Conservation (phyloP, 2,888 invertebrate species). For the Acleris cristana region DNA sequence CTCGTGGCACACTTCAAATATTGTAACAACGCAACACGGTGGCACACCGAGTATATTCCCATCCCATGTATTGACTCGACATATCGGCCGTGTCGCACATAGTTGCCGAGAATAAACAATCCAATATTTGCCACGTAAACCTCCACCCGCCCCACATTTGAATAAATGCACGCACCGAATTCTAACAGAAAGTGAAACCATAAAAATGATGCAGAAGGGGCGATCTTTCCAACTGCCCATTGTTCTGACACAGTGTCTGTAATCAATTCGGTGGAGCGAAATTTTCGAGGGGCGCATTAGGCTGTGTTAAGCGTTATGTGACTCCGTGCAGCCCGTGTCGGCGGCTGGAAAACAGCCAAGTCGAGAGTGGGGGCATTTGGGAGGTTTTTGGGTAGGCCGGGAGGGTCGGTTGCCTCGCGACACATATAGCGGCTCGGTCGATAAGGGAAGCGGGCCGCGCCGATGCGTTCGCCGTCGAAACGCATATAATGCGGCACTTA, state of each 20-base stretch:
- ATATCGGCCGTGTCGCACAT: slow-evolving; percentile 36
- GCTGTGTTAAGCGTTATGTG: slow-evolving; percentile 35
- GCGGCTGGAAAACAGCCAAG: slow-evolving; percentile 53
- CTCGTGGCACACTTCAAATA: slow-evolving; percentile 19
- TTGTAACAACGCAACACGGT: slow-evolving; percentile 21
- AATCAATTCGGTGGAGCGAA: slow-evolving; percentile 42
- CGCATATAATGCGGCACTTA: slow-evolving; percentile 55
- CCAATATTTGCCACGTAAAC: slow-evolving; percentile 42
- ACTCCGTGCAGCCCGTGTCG: slow-evolving; percentile 49
- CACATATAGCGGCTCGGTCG: slow-evolving; percentile 77
- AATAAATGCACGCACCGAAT: slow-evolving; percentile 56
- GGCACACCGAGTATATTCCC: slow-evolving; percentile 19
- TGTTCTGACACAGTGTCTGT: slow-evolving; percentile 40
- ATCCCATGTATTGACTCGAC: slow-evolving; percentile 15
- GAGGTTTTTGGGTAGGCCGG: slow-evolving; percentile 42
- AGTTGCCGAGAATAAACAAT: slow-evolving; percentile 39
- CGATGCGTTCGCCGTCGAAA: slow-evolving; percentile 70
- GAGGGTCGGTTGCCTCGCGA: slow-evolving; percentile 65
- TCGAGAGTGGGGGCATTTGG: slow-evolving; percentile 48
- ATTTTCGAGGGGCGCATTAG: slow-evolving; percentile 34
- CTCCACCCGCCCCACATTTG: slow-evolving; percentile 44
- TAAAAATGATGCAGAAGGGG: slow-evolving; percentile 63
- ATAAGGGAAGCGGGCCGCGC: slow-evolving; percentile 68
- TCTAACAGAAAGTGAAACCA: slow-evolving; percentile 57
- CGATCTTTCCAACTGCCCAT: slow-evolving; percentile 35